Conservation (phyloP, 1,140 invertebrate species). For the Carcinoscorpius rotundicauda region DNA sequence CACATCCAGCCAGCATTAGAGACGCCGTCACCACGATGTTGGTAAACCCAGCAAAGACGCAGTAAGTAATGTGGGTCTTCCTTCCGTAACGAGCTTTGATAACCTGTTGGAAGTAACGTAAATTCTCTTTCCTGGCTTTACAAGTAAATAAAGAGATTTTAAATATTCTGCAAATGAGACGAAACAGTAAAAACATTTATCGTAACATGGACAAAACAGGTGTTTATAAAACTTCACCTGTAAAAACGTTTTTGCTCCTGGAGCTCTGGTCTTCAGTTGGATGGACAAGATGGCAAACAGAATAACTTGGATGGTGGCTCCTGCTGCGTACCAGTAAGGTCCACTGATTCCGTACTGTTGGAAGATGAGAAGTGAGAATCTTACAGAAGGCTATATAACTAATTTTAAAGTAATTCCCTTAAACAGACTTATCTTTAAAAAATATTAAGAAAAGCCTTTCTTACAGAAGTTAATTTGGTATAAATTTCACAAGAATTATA, state of each 20-base stretch:
- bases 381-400: no score
- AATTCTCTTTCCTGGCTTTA: no score
- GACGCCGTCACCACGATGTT: constrained; percentile 35
- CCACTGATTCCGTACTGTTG: constrained; percentile 34
- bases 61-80: constrained; percentile 32
- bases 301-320: constrained; percentile 34
- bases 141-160: no score
- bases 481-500: no score
- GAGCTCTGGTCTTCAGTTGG: constrained; percentile 32
- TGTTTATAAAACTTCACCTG: constrained; percentile 26
- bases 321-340: constrained; percentile 36
- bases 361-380: no score
- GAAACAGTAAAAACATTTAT: neutral
- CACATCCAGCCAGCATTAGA: constrained; percentile 32
- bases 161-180: neutral
- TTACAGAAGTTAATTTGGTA: no score
- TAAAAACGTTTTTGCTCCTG: constrained; percentile 35
- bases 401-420: no score
- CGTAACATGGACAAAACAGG: neutral
- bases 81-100: constrained; percentile 34
- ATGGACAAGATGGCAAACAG: constrained; percentile 35
- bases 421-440: no score
- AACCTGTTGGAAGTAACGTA: constrained; percentile 29
- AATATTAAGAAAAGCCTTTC: no score
- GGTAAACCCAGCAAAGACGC: constrained; percentile 33